Conservation (phyloP, 2,888 invertebrate genomes). For the Drosophila neotestacea region DNA sequence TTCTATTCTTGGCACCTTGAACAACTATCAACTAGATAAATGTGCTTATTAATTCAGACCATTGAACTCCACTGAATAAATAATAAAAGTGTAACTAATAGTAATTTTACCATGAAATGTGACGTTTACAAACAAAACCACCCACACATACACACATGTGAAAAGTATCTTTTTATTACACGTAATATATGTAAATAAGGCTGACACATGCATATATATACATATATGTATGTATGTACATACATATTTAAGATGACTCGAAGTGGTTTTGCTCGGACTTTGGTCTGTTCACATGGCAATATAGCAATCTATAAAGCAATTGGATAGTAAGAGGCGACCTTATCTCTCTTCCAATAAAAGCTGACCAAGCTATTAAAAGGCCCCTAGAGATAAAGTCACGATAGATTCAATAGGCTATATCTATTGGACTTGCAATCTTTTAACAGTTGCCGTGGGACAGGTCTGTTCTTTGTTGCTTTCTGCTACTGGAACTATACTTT, state of each 20-base stretch:
- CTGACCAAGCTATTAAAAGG: conserved; percentile 13
- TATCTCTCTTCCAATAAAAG: conserved; percentile 22
- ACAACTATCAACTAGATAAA: conserved; percentile 19
- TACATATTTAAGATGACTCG: conserved; percentile 25
- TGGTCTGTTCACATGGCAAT: conserved; percentile 36
- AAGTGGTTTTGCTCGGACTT: conserved; percentile 43
- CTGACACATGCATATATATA: conserved; percentile 17
- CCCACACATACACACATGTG: conserved; percentile 15
- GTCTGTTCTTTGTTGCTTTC: conserved; percentile 5
- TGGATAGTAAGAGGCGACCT: conserved; percentile 28
- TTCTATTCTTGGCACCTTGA: background rate
- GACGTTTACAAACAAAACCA: conserved; percentile 37
- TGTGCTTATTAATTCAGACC: conserved; percentile 23
- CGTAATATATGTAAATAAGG: conserved; percentile 48
- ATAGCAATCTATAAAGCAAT: conserved; percentile 30
- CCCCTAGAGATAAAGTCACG: conserved; percentile 10
- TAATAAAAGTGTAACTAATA: conserved; percentile 34
- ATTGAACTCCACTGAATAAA: conserved; percentile 35
- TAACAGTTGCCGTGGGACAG: conserved; percentile 26
- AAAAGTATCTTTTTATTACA: conserved; percentile 40
- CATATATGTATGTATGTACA: conserved; percentile 3
- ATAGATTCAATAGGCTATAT: conserved; percentile 4
- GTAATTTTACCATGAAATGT: conserved; percentile 26
- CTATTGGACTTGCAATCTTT: conserved; percentile 10
- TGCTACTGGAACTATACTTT: conserved; percentile 17